These are phyloP conservation scores for Lumbricus terrestris DNA, from an alignment of 2,888 invertebrate species.

Conservation along the genomic window DNA sequence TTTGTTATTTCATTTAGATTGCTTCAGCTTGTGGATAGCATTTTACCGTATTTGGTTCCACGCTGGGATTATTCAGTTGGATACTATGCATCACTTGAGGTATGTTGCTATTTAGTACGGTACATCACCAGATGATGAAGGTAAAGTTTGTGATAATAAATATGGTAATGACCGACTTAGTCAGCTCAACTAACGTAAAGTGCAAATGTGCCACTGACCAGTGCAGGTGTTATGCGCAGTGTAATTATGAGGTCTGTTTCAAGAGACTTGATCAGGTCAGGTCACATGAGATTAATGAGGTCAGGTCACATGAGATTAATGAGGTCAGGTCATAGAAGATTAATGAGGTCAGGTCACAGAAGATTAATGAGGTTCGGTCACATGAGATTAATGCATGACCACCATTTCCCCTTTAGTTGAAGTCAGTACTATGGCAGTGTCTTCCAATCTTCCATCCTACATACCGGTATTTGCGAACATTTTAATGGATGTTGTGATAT, in stretches of 20 bases:
- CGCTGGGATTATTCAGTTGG: conserved; percentile 55
- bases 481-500: not conserved
- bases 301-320: not conserved
- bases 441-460: not conserved
- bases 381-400: not conserved
- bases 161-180: not conserved
- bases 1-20: conserved; percentile 43
- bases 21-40: conserved; percentile 53
- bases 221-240: not conserved
- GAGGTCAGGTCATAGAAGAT: no score
- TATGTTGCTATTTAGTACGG: conserved; percentile 33
- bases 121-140: not conserved
- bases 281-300: not conserved
- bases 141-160: not conserved
- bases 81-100: conserved; percentile 50
- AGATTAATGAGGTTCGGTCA: not conserved
- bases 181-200: no score
- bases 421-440: not conserved
- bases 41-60: conserved; percentile 54
- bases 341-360: not conserved
- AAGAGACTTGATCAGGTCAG: not conserved
- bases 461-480: no score
- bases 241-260: not conserved
- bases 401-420: not conserved
- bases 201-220: not conserved